Percentiles rank a stretch among this genome's conserved stretches.
Evolutionary conservation across 2,888 invertebrate species (phyloP).

Genomic region (Cheilosia grossa): DNA sequence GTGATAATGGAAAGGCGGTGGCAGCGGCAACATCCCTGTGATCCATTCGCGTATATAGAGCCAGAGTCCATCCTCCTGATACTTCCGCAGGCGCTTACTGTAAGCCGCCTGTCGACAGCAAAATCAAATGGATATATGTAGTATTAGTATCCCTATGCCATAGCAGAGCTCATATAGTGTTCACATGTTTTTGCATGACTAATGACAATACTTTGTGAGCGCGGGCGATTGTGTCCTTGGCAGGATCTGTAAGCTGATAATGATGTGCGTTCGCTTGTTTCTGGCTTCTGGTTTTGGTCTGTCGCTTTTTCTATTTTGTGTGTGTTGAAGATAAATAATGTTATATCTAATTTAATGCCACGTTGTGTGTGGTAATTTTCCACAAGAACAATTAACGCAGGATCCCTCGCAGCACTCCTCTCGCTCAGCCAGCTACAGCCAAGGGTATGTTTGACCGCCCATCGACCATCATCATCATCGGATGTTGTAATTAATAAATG

Average conservation of each 20-base stretch:
- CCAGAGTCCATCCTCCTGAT: constrained; percentile 9
- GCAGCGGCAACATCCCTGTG: constrained; percentile 5
- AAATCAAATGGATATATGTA: constrained; percentile 43
- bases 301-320: constrained; percentile 16
- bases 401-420: constrained; percentile 9
- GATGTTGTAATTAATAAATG: constrained; percentile 73
- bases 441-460: constrained; percentile 52
- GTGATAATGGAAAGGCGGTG: constrained; percentile 59
- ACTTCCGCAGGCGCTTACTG: constrained; percentile 52
- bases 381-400: constrained; percentile 65
- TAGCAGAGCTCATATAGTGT: neutral
- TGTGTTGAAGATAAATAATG: constrained; percentile 72
- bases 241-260: constrained; percentile 74
- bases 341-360: constrained; percentile 73
- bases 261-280: constrained; percentile 71
- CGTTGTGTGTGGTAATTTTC: constrained; percentile 70
- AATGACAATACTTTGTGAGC: constrained; percentile 69
- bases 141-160: constrained; percentile 16
- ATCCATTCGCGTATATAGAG: constrained; percentile 10
- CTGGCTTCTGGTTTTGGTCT: constrained; percentile 55
- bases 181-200: constrained; percentile 66
- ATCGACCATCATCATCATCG: constrained; percentile 29
- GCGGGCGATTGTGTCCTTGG: constrained; percentile 70
- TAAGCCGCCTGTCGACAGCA: constrained; percentile 69
- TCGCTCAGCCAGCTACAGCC: neutral